These are phyloP conservation scores for Philotrypesis tridentata DNA, from an alignment of 1,140 invertebrate genomes.

Conservation along the genomic window DNA sequence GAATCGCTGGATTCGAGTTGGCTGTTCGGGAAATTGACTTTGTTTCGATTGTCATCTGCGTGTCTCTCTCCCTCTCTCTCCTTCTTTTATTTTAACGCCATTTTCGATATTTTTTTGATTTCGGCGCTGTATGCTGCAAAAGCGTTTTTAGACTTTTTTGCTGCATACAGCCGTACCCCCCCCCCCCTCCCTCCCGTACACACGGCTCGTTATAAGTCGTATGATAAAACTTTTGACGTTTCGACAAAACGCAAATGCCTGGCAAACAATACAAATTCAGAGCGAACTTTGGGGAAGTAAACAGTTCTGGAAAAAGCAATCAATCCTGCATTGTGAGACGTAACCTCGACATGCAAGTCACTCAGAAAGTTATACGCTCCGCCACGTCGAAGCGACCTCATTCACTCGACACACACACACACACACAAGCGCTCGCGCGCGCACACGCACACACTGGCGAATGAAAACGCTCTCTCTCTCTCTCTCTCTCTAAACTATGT, in stretches of 20 bases:
- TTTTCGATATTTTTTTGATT: background rate
- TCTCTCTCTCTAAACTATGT: background rate
- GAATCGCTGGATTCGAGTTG: background rate
- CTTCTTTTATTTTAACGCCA: no score
- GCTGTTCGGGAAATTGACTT: background rate
- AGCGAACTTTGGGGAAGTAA: background rate
- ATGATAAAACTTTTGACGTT: background rate
- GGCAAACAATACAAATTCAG: background rate
- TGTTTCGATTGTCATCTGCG: background rate
- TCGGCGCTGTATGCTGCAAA: background rate
- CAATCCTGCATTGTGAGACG: background rate
- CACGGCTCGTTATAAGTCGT: no score
- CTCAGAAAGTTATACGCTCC: slow-evolving; percentile 20
- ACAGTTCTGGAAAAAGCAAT: slow-evolving; percentile 21
- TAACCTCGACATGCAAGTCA: slow-evolving; percentile 15
- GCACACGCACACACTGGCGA: background rate
- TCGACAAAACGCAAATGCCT: background rate
- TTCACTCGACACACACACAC: background rate
- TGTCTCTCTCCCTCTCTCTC: no score
- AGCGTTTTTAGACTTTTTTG: no score
- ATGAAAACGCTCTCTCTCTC: background rate
- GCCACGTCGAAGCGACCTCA: slow-evolving; percentile 21
- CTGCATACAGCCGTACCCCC: no score
- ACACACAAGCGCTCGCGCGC: background rate
- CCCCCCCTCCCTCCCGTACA: no score